Evolutionary conservation across 2,888 invertebrate species (phyloP).

Genomic region (Tolmerus cingulatus): DNA sequence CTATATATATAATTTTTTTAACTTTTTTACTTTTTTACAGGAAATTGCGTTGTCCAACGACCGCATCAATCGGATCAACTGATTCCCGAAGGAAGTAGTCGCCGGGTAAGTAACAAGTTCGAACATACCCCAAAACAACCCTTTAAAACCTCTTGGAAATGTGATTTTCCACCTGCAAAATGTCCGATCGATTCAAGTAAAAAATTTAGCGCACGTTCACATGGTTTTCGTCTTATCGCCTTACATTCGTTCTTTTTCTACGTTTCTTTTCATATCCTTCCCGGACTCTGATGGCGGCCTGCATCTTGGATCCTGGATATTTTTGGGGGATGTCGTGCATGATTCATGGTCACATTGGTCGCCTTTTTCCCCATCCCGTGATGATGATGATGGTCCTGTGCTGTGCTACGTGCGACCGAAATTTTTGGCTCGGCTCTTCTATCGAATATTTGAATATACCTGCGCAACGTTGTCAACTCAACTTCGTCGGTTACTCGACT

Average conservation of each 20-base stretch:
- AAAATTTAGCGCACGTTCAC: conserved; percentile 31
- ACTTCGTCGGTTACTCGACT: background rate
- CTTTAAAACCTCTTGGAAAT: background rate
- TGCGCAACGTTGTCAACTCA: background rate
- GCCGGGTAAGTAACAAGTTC: conserved; percentile 70
- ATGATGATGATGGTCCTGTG: conserved; percentile 1
- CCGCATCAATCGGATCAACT: conserved; percentile 84
- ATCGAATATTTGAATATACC: background rate
- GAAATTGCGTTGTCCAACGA: conserved; percentile 84
- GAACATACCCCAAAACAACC: background rate
- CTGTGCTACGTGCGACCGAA: background rate
- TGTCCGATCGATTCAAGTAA: conserved; percentile 23
- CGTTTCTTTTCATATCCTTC: conserved; percentile 14
- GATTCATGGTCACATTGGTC: background rate
- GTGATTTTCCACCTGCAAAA: conserved; percentile 12
- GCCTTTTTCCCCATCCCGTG: background rate
- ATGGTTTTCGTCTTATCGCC: conserved; percentile 8
- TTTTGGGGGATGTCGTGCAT: conserved; percentile 3
- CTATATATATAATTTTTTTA: background rate
- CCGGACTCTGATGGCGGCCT: background rate
- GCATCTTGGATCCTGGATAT: background rate
- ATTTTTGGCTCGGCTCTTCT: background rate
- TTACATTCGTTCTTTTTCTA: conserved; percentile 5
- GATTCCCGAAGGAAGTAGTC: conserved; percentile 85
- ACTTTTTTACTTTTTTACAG: conserved; percentile 60